phyloP scores from a whole-genome alignment of 2,888 invertebrate species.

The Corbicula japonica region DNA sequence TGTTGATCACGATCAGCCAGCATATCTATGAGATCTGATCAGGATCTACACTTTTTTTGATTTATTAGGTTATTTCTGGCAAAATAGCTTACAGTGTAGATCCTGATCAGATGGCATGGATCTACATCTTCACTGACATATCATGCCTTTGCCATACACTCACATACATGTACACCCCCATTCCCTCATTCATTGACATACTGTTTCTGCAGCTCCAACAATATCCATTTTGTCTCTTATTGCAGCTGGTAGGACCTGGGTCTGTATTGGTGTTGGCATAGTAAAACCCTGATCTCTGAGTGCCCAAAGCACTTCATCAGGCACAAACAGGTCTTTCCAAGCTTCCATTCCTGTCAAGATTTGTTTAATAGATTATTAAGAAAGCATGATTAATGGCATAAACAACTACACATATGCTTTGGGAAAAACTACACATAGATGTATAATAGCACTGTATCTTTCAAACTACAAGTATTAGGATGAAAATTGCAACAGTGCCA shows the following conservation, averaged over 20 bases:
- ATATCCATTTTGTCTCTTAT: constrained; percentile 93
- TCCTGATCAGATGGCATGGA: no score
- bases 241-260: constrained; percentile 83
- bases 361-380: not conserved
- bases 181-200: no score
- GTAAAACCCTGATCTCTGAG: constrained; percentile 92
- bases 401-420: not conserved
- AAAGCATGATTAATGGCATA: not conserved
- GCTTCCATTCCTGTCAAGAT: constrained; percentile 84
- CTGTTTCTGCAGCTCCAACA: constrained; percentile 98
- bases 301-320: constrained; percentile 90
- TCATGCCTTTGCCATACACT: no score
- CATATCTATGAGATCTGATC: no score
- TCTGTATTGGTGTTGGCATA: constrained; percentile 96
- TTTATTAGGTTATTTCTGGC: no score
- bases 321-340: constrained; percentile 89
- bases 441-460: not conserved
- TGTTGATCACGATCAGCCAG: no score
- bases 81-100: no score
- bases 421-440: not conserved
- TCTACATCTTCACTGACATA: no score
- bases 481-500: not conserved
- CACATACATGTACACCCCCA: no score
- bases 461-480: no score
- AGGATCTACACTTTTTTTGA: no score